Conservation (phyloP, 2,888 invertebrate genomes). For the Plagiodera versicolora region DNA sequence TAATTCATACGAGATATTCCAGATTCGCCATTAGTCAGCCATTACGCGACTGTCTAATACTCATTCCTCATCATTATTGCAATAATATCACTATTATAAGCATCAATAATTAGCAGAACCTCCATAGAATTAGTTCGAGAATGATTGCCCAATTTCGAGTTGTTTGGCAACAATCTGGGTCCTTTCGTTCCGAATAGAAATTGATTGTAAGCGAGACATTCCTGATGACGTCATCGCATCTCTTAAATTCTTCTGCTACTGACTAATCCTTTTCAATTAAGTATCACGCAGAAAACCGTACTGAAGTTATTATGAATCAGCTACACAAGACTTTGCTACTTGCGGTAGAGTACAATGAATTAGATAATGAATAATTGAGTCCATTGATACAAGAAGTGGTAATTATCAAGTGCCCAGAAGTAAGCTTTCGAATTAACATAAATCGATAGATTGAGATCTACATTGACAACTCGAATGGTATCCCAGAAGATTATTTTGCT, state of each 20-base stretch:
- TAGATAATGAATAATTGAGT: no score
- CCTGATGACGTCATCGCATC: not conserved
- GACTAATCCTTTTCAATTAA: constrained; percentile 13
- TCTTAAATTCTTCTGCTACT: constrained; percentile 5
- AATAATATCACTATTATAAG: not conserved
- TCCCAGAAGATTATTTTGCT: no score
- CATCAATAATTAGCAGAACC: not conserved
- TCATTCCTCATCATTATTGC: not conserved
- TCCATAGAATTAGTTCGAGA: not conserved
- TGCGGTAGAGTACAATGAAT: no score
- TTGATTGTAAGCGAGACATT: not conserved
- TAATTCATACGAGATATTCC: not conserved
- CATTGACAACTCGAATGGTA: no score
- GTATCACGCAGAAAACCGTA: constrained; percentile 5
- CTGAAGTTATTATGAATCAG: not conserved
- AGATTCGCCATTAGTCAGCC: not conserved
- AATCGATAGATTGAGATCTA: no score
- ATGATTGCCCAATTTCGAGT: not conserved
- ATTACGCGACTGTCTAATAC: not conserved
- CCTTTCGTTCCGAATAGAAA: not conserved
- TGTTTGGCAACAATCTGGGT: not conserved
- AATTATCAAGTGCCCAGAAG: no score
- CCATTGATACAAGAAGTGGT: no score
- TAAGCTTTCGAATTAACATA: no score
- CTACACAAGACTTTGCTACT: not conserved